Evolutionary conservation across 2,113 vertebrate species (phyloP), one percentile per base, ranked within the genome.

Genomic region (Ivindomyrus marchei): DNA sequence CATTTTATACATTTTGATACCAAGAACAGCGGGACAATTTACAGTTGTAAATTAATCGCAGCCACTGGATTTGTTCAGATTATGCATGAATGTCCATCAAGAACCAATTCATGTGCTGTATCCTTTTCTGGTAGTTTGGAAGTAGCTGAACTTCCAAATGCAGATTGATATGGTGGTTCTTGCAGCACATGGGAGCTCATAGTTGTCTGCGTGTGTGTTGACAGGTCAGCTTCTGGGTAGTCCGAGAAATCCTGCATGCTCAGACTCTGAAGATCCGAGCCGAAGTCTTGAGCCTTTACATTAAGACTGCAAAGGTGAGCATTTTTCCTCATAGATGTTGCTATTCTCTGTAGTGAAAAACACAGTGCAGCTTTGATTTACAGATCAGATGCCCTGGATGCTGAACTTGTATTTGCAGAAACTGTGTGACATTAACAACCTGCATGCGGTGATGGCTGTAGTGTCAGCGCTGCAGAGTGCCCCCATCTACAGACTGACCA

Each of bases 141-240:
- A 31, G n/a, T 9, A 66, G 9, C n/a, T 66, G 62, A 66, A 66
- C n/a, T 66, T 27, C n/a, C 62, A 70, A 31, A 31, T 66, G 24
- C 7, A 66, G 58, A n/a, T 66, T 66, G 58, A 27, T 13, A 70
- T 31, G 9, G n/a, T 31, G 62, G 8, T n/a, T 66, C 9, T 66
- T 66, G 62, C 8, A 11, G 24, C n/a, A 27, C 62, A n/a, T 62
- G 58, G 58, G n/a, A 66, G 58, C 56, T n/a, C 24, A n/a, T n/a
- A 24, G 21, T 27, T 27, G 62, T 83, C 0, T 80, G 49, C 90
- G 17, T 87, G 24, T 86, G 1, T 89, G 58, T 88, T 47, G 66
- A 39, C 92, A 99, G 98, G 98, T 98, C 13, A 99, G 97, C 95
- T 99, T 99, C 96, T 99, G 98, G 98, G 98, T 99, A 90, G 98